These are phyloP conservation scores for Lycaena phlaeas DNA, from an alignment of 2,888 invertebrate species.

Conservation along the genomic window DNA sequence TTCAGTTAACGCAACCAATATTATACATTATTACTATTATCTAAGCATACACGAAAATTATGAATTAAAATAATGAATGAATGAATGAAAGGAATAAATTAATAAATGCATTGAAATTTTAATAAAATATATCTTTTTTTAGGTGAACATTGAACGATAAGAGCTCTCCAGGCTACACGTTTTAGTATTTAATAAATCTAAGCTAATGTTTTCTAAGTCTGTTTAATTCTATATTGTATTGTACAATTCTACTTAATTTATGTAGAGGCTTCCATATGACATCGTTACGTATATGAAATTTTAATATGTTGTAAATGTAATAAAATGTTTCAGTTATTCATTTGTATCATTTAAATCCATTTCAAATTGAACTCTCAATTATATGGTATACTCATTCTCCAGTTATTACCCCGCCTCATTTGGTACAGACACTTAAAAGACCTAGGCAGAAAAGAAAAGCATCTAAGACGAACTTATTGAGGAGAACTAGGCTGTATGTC, in stretches of 20 bases:
- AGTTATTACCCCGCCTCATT: too few species aligned
- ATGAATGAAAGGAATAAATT: too few species aligned
- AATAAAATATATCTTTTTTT: conserved; percentile 35
- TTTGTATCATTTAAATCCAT: conserved; percentile 32
- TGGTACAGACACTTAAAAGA: too few species aligned
- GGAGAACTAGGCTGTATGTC: too few species aligned
- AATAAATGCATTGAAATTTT: background rate
- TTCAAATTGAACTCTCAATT: too few species aligned
- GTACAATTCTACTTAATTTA: conserved; percentile 29
- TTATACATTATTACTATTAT: too few species aligned
- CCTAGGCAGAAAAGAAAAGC: too few species aligned
- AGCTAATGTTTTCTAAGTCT: conserved; percentile 24
- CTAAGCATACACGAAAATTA: too few species aligned
- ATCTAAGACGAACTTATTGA: too few species aligned
- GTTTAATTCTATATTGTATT: conserved; percentile 5
- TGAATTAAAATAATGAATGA: too few species aligned
- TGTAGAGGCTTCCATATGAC: conserved; percentile 70
- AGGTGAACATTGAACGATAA: conserved; percentile 62
- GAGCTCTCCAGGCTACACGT: conserved; percentile 32
- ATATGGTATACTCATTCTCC: too few species aligned
- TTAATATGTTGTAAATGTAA: conserved; percentile 53
- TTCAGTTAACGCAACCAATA: too few species aligned
- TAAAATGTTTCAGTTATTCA: conserved; percentile 58
- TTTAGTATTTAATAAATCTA: background rate
- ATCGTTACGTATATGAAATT: conserved; percentile 61